A percentile compares a stretch with the other conserved stretches of the same genome.
phyloP scores from a whole-genome alignment of 2,113 vertebrate species.

The Cyanocitta stelleri region DNA sequence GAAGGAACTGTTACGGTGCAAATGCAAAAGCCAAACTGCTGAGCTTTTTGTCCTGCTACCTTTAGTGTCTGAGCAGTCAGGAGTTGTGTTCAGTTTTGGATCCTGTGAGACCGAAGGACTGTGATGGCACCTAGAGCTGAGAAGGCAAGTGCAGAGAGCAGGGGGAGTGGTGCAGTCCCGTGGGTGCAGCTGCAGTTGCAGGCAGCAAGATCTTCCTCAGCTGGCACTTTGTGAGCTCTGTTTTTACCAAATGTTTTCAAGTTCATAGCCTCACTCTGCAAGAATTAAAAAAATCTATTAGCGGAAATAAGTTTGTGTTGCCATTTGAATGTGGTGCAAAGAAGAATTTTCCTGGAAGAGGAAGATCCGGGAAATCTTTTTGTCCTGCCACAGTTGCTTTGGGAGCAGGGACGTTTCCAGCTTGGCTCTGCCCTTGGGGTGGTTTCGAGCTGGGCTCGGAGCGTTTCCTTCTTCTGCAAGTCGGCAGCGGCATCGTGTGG shows the following conservation, averaged over 20 bases:
- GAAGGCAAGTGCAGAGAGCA: background rate
- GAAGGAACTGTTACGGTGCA: too few relatives aligned
- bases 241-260: too few relatives aligned
- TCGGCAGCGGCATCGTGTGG: background rate
- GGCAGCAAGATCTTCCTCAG: background rate
- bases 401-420: background rate
- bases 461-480: rapidly evolving
- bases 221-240: too few relatives aligned
- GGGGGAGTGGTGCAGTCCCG: background rate
- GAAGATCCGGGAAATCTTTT: too few relatives aligned
- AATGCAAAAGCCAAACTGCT: background rate
- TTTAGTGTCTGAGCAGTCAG: background rate
- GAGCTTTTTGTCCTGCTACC: background rate
- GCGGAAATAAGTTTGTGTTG: background rate
- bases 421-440: background rate
- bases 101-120: background rate
- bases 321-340: background rate
- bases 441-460: background rate
- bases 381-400: rapidly evolving
- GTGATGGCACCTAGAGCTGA: background rate
- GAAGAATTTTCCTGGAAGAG: background rate
- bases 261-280: too few relatives aligned
- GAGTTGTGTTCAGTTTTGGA: background rate
- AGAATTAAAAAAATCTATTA: background rate
- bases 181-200: background rate